Percentiles rank a stretch among this genome's conserved stretches.
Evolutionary conservation across 2,797 vertebrate genomes (phyloP).

Genomic region (Cyprinodon diabolis): DNA sequence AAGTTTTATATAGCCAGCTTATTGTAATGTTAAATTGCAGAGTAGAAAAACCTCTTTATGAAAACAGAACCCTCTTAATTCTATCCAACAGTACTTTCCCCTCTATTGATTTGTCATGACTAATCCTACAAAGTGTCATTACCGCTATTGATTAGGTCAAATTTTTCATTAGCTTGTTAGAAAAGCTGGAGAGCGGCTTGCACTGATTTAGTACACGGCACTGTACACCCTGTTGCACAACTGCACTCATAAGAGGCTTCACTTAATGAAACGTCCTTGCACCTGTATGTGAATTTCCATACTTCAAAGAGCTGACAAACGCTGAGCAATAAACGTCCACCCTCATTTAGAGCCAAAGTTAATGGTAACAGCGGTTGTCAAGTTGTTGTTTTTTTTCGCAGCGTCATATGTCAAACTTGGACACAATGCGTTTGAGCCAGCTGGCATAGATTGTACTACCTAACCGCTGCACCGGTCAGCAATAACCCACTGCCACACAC

Average conservation of each 20-base stretch:
- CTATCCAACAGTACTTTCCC: background rate
- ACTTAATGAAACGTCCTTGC: background rate
- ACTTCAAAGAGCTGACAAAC: background rate
- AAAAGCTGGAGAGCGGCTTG: constrained; percentile 14
- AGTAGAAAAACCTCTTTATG: background rate
- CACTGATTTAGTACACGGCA: background rate
- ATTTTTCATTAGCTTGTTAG: constrained; percentile 33
- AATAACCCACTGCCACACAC: constrained; percentile 32
- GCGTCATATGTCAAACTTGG: constrained; percentile 52
- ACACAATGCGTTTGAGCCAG: constrained; percentile 37
- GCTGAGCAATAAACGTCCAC: constrained; percentile 3
- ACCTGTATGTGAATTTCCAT: constrained; percentile 1
- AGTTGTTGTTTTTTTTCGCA: constrained; percentile 37
- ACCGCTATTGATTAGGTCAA: constrained; percentile 30
- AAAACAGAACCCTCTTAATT: background rate
- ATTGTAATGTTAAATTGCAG: background rate
- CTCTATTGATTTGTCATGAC: constrained; percentile 25
- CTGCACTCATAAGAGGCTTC: background rate
- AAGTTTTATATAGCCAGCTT: background rate
- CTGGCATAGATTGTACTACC: constrained; percentile 35
- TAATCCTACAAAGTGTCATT: constrained; percentile 20
- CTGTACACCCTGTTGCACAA: background rate
- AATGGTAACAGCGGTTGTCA: constrained; percentile 8
- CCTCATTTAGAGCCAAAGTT: background rate
- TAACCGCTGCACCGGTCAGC: constrained; percentile 53